phyloP scores from a whole-genome alignment of 2,888 invertebrate genomes.

The Cybosia mesomella region DNA sequence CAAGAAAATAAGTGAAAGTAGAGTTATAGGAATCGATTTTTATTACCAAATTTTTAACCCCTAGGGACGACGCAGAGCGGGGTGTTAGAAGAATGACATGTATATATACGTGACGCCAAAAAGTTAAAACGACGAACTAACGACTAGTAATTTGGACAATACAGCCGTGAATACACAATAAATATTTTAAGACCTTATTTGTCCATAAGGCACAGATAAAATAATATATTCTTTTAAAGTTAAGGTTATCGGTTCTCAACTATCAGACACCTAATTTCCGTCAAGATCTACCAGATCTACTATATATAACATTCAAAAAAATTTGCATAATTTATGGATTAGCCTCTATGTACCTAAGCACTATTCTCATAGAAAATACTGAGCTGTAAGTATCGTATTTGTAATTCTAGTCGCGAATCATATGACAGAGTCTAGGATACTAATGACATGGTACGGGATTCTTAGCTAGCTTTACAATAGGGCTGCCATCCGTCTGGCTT shows the following conservation, averaged over 20 bases:
- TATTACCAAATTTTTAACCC: too few species aligned
- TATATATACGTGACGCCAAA: too few species aligned
- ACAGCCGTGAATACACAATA: too few species aligned
- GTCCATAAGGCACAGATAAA: too few species aligned
- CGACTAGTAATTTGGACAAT: too few species aligned
- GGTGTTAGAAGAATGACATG: too few species aligned
- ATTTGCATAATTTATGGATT: constrained; percentile 26
- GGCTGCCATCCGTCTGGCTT: background rate
- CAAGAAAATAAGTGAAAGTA: too few species aligned
- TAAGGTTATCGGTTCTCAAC: background rate
- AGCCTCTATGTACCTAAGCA: constrained; percentile 15
- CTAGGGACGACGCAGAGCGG: too few species aligned
- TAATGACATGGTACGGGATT: constrained; percentile 48
- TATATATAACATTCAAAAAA: background rate
- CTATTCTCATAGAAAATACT: constrained; percentile 19
- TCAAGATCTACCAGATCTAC: background rate
- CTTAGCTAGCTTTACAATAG: constrained; percentile 30
- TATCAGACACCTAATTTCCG: background rate
- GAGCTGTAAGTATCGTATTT: constrained; percentile 26
- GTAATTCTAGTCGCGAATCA: constrained; percentile 45
- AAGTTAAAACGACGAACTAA: too few species aligned
- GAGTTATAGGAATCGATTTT: too few species aligned
- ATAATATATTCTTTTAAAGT: background rate
- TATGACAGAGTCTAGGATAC: constrained; percentile 37
- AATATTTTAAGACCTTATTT: too few species aligned